These are phyloP conservation scores for Grus americana DNA, from an alignment of 2,113 vertebrate species.

Conservation along the genomic window DNA sequence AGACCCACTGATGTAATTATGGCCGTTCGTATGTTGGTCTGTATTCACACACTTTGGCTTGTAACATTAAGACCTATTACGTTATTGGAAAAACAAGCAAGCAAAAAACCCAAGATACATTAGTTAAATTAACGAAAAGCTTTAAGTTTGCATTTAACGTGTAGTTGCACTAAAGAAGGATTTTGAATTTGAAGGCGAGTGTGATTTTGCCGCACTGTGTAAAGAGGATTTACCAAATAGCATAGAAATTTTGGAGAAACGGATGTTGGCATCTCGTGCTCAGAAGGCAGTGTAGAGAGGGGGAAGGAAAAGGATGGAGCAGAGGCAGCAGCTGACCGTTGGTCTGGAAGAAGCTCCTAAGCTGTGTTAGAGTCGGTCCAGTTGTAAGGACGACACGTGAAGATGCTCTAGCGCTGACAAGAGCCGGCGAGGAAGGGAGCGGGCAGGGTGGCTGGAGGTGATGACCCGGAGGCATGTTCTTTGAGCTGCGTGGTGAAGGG, in stretches of 20 bases:
- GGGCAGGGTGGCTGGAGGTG: background rate
- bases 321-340: background rate
- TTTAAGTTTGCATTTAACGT: background rate
- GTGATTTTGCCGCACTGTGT: background rate
- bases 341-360: background rate
- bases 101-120: background rate
- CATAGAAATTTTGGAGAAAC: background rate
- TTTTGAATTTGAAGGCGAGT: background rate
- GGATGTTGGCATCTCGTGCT: background rate
- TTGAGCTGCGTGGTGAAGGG: background rate
- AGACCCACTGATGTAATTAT: background rate
- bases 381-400: background rate
- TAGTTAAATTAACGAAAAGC: background rate
- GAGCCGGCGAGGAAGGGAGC: background rate
- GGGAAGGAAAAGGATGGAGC: background rate
- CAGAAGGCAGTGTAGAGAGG: background rate
- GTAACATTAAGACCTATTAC: background rate
- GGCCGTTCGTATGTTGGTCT: background rate
- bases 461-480: background rate
- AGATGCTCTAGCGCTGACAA: background rate
- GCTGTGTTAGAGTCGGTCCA: rapidly evolving
- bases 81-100: background rate
- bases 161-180: background rate
- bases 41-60: background rate
- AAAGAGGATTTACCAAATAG: background rate